These are phyloP conservation scores for Lochmaea capreae DNA, from an alignment of 2,888 invertebrate species.

Conservation along the genomic window DNA sequence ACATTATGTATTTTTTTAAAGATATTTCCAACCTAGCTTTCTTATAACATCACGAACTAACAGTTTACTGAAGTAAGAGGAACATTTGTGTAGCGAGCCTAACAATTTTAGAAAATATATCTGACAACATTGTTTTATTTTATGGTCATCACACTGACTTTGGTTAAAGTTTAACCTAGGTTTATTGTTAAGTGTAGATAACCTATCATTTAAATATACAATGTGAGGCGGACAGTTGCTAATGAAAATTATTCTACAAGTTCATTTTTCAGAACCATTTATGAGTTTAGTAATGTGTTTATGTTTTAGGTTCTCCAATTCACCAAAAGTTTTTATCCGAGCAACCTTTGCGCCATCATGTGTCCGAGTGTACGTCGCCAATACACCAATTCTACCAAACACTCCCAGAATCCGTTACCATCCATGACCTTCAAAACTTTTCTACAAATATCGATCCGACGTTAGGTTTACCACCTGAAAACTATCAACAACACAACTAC, in stretches of 20 bases:
- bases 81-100: too few relatives aligned
- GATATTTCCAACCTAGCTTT: too few relatives aligned
- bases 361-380: slow-evolving; percentile 67
- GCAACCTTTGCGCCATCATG: slow-evolving; percentile 56
- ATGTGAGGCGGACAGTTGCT: too few relatives aligned
- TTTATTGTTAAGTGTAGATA: too few relatives aligned
- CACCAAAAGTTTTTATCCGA: slow-evolving; percentile 68
- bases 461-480: slow-evolving; percentile 54
- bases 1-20: too few relatives aligned
- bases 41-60: too few relatives aligned
- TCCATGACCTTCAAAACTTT: slow-evolving; percentile 50
- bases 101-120: too few relatives aligned
- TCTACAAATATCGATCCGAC: slow-evolving; percentile 52
- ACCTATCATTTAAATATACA: neutral
- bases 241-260: too few relatives aligned
- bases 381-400: slow-evolving; percentile 69
- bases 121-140: too few relatives aligned
- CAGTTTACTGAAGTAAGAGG: too few relatives aligned
- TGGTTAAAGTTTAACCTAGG: too few relatives aligned
- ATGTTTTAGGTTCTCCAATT: slow-evolving; percentile 71
- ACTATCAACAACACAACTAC: slow-evolving; percentile 47
- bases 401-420: slow-evolving; percentile 70
- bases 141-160: too few relatives aligned
- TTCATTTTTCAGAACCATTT: neutral
- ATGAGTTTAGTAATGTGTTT: neutral